A percentile compares a stretch with the other conserved stretches of the same genome.
These are phyloP conservation scores for Danaus melanippus DNA, from an alignment of 1,140 invertebrate genomes.

Conservation along the genomic window DNA sequence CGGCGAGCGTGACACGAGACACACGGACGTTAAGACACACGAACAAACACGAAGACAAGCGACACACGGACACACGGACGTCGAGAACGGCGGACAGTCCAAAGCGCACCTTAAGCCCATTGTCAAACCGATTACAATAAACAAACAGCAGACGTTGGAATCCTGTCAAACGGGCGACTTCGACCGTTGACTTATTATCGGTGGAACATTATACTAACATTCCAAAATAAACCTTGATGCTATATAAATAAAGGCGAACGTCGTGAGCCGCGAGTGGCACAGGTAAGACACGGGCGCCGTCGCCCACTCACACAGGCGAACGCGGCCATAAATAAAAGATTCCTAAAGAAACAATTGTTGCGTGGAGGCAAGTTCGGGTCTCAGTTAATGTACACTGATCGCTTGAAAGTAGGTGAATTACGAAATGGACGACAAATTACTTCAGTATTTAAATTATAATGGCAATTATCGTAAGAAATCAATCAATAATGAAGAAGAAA, in stretches of 20 bases:
- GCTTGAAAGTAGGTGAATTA: constrained; percentile 67
- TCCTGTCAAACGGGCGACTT: constrained; percentile 71
- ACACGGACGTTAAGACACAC: constrained; percentile 64
- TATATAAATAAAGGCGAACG: constrained; percentile 21
- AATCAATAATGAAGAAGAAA: too few relatives aligned
- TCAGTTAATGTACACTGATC: constrained; percentile 69
- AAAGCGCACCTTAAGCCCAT: constrained; percentile 72
- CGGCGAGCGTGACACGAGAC: constrained; percentile 52
- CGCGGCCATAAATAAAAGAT: constrained; percentile 71
- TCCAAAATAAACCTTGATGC: constrained; percentile 28
- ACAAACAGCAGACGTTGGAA: constrained; percentile 72
- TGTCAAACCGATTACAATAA: constrained; percentile 72
- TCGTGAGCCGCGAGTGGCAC: constrained; percentile 24
- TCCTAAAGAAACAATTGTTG: constrained; percentile 72
- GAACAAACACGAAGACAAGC: constrained; percentile 44
- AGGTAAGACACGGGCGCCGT: constrained; percentile 67
- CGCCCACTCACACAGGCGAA: constrained; percentile 57
- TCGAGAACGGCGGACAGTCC: constrained; percentile 62
- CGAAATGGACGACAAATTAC: too few relatives aligned
- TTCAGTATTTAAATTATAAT: too few relatives aligned
- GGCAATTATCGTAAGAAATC: too few relatives aligned
- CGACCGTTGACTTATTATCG: constrained; percentile 71
- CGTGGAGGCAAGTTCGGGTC: constrained; percentile 66
- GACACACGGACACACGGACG: constrained; percentile 63
- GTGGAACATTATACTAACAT: constrained; percentile 51